Base-by-base conservation (phyloP, 2,888 invertebrate species). In the Pelosia muscerda region DNA sequence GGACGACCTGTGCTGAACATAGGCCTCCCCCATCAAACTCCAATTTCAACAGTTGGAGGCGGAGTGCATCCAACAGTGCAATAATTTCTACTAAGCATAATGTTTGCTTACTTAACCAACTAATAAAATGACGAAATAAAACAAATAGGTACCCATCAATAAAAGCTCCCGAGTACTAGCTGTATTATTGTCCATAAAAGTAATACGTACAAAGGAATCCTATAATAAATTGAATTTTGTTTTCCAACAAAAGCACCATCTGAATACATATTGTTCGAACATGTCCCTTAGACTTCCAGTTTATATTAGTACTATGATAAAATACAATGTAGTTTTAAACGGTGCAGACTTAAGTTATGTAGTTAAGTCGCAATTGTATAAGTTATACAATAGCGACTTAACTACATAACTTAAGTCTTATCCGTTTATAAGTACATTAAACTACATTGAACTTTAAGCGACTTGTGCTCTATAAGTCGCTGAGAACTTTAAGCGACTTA, bases 141-240 rank as follows among this genome's bases (percentile, higher is more conserved):
- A 49, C 49, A 49, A 49, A 49, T n/a, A 49, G 49, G 49, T 9
- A 49, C 19, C 38, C 15, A 38, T 38, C 15, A 38, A 15, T 38
- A 38, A 15, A 38, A 38, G 15, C 38, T 15, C 19, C 19, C 42
- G 19, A 42, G 19, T 19, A 42, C 42, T 42, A 42, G 19, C 42
- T 42, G 2, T 42, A 42, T 42, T 42, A 42, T 42, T 49, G n/a
- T 49, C 49, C 9, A 49, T 49, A 49, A 49, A 49, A 49, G 49
- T 49, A 49, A 49, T 9, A 42, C 15, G 0, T 15, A 19, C 19
- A 49, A 49, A 49, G n/a, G n/a, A 49, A 49, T 8, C n/a, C 49
- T 49, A 49, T 49, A 49, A 49, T n/a, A 49, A 49, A 49, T 49
- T 49, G n/a, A 49, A n/a, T 49, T 49, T n/a, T 49, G 49, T 49